Conservation (phyloP, 2,113 vertebrate species). For the Isurus oxyrinchus region DNA sequence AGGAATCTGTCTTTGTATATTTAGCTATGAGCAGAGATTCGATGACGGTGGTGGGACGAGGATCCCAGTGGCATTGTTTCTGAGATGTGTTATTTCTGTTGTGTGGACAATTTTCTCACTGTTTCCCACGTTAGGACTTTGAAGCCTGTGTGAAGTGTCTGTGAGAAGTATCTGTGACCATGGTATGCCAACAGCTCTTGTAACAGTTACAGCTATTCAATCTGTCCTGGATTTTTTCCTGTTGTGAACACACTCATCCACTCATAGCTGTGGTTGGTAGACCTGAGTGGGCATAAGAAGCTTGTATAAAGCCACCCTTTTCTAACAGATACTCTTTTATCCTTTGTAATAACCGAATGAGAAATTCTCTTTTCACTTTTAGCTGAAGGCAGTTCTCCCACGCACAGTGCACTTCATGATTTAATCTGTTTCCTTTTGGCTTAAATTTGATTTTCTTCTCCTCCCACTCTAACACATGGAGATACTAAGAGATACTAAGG, state of each 20-base stretch:
- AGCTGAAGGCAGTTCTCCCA: background rate
- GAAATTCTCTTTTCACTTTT: background rate
- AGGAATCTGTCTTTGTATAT: background rate
- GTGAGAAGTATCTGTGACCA: background rate
- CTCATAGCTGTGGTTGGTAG: background rate
- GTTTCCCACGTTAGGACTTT: background rate
- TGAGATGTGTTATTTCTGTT: background rate
- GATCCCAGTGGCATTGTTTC: background rate
- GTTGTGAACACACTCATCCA: background rate
- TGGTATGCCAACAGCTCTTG: background rate
- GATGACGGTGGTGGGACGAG: background rate
- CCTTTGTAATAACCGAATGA: background rate
- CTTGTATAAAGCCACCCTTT: background rate
- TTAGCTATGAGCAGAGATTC: background rate
- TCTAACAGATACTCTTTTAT: background rate
- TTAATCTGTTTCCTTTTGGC: background rate
- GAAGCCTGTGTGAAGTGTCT: background rate
- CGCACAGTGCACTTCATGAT: background rate
- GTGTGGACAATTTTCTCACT: background rate
- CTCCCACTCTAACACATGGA: background rate
- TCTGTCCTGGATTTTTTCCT: background rate
- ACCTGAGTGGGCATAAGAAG: background rate
- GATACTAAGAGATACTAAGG: background rate
- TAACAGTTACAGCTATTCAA: background rate
- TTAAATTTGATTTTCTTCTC: background rate